Evolutionary conservation across 2,888 invertebrate species (phyloP).

Genomic region (Buathra laborator): DNA sequence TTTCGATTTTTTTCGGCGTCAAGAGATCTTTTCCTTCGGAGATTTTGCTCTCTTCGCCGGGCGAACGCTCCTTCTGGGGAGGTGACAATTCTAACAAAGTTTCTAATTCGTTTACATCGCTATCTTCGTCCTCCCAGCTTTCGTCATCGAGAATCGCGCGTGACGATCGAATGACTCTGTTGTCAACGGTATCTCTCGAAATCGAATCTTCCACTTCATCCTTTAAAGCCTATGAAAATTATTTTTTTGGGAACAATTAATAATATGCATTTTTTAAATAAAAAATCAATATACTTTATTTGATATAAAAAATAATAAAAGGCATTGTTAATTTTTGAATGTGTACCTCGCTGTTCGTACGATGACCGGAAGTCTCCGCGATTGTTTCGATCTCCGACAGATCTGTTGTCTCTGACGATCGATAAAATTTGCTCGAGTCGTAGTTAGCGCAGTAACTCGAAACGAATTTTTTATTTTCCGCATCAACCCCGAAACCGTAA

Average conservation of each 20-base stretch:
- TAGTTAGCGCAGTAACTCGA: slow-evolving; percentile 70
- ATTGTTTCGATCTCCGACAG: slow-evolving; percentile 53
- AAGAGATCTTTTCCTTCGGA: slow-evolving; percentile 18
- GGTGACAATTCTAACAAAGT: slow-evolving; percentile 35
- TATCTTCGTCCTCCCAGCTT: slow-evolving; percentile 51
- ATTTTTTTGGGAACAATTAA: background rate
- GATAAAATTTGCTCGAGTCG: slow-evolving; percentile 52
- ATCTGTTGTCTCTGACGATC: slow-evolving; percentile 56
- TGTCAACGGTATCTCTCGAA: slow-evolving; percentile 33
- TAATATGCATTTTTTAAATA: background rate
- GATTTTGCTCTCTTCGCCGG: slow-evolving; percentile 41
- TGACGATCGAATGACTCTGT: slow-evolving; percentile 59
- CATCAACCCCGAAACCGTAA: slow-evolving; percentile 73
- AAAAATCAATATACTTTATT: background rate
- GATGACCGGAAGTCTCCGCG: slow-evolving; percentile 20
- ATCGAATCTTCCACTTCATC: slow-evolving; percentile 49
- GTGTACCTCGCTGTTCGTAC: slow-evolving; percentile 50
- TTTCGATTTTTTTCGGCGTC: slow-evolving; percentile 34
- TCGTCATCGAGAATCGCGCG: slow-evolving; percentile 63
- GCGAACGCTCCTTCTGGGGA: background rate
- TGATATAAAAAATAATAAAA: background rate
- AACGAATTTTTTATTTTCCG: slow-evolving; percentile 58
- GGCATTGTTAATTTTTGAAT: background rate
- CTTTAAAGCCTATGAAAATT: slow-evolving; percentile 26
- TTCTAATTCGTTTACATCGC: slow-evolving; percentile 49